Base-by-base conservation (phyloP, 2,888 invertebrate genomes). In the Piscicola geometra region DNA sequence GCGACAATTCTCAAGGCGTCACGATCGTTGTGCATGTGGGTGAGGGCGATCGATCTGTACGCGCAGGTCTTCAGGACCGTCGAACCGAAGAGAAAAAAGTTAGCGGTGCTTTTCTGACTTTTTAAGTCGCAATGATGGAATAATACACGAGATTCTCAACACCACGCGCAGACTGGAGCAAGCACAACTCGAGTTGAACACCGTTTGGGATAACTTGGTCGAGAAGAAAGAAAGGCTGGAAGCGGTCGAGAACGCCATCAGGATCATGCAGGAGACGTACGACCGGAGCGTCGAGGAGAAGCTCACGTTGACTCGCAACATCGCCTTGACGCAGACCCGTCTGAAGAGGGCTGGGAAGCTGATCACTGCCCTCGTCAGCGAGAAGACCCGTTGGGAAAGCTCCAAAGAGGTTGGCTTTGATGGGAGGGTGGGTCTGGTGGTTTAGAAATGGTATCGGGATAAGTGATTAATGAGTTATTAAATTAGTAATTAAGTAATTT, bases 1-100 rank as follows among this genome's bases (percentile, higher is more conserved):
- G 41, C 5, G 41, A 5, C 41, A 41, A 5, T 15, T 41, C 41
- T 15, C 41, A 9, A 92, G 89, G 94, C 93, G 0, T 93, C 94
- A 82, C 91, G 90, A 80, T 94, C 93, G 12, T 90, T 95, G 87
- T 93, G 94, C 81, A 89, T 94, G 84, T 95, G 95, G 95, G 94
- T 94, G 9, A 89, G 91, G 82, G 94, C 95, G 0, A 91, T 95
- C 82, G 93, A 94, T 81, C 90, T 90, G 83, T 95, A 94, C 83
- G 91, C 93, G 0, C 92, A 91, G 86, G 91, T 94, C 0, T 93
- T 90, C 85, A 89, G 90, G 83, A 89, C 93, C 9, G 94, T 95
- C 0, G 93, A 93, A 82, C 94, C 94, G 0, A 95, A 95, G 86
- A 90, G 92, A 75, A 87, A 90, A 78, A 90, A 89, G 91, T 91